Evolutionary conservation across 1,140 invertebrate species (phyloP).

Genomic region (Ectropis grisescens): DNA sequence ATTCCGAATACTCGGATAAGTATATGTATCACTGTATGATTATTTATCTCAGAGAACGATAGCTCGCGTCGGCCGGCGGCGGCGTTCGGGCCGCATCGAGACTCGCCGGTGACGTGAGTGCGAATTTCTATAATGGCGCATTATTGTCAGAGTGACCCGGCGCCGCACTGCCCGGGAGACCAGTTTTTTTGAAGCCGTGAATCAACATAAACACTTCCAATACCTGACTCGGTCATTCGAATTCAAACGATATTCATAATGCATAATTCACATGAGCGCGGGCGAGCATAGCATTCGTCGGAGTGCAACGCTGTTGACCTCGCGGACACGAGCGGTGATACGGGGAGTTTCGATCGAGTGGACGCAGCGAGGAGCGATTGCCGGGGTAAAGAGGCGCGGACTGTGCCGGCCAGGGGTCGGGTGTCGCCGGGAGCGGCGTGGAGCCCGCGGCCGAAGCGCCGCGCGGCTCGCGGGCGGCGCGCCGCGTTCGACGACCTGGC

Average conservation of each 20-base stretch:
- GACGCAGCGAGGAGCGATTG: not conserved
- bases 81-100: too few species aligned
- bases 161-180: too few species aligned
- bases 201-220: too few species aligned
- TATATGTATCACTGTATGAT: too few species aligned
- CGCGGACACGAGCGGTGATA: not conserved
- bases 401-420: slow-evolving; percentile 21
- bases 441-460: slow-evolving; percentile 24
- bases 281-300: slow-evolving; percentile 5
- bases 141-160: too few species aligned
- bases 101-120: too few species aligned
- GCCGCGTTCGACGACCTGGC: slow-evolving; percentile 56
- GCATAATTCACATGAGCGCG: slow-evolving; percentile 19
- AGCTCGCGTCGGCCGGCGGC: too few species aligned
- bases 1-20: too few species aligned
- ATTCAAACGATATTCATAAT: slow-evolving; percentile 20
- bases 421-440: not conserved
- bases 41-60: too few species aligned
- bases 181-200: too few species aligned
- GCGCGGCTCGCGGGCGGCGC: slow-evolving; percentile 18
- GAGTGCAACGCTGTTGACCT: slow-evolving; percentile 17
- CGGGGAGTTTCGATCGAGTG: too few species aligned
- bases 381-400: slow-evolving; percentile 11
- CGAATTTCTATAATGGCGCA: too few species aligned
- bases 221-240: slow-evolving; percentile 15